Conservation (phyloP, 2,113 vertebrate species). For the Scomber scombrus region DNA sequence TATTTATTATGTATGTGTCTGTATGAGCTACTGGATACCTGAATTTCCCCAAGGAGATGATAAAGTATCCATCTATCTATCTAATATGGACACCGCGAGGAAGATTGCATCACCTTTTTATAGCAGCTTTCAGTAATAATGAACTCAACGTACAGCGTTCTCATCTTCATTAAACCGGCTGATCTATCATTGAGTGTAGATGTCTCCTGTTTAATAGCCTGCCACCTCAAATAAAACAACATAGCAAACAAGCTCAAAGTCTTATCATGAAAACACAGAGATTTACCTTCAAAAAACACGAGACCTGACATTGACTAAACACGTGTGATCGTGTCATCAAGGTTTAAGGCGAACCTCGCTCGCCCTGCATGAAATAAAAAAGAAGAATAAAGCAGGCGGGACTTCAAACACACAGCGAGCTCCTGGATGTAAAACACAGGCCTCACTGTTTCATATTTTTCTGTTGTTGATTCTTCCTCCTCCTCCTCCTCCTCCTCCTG, state of each 20-base stretch:
- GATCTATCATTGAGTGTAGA: slow-evolving; percentile 27
- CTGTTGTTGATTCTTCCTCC: background rate
- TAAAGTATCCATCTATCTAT: too few species aligned
- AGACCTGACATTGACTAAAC: background rate
- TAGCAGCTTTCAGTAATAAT: slow-evolving; percentile 11
- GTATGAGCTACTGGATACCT: too few species aligned
- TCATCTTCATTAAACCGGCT: slow-evolving; percentile 34
- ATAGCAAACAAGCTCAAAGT: background rate
- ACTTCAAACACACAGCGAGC: background rate
- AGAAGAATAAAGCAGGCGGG: background rate
- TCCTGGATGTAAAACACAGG: background rate
- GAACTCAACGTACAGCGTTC: background rate
- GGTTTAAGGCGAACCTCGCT: background rate
- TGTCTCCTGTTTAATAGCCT: background rate
- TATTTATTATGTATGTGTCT: too few species aligned
- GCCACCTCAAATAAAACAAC: background rate
- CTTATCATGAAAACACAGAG: rapidly evolving
- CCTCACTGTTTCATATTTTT: background rate
- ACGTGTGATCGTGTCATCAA: background rate
- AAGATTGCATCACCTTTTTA: too few species aligned
- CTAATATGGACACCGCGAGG: too few species aligned
- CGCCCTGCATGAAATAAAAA: background rate
- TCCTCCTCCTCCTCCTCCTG: background rate
- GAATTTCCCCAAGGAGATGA: too few species aligned
- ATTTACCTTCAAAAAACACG: background rate